These are phyloP conservation scores for Panonychus citri DNA, from an alignment of 1,140 invertebrate species.

Conservation along the genomic window DNA sequence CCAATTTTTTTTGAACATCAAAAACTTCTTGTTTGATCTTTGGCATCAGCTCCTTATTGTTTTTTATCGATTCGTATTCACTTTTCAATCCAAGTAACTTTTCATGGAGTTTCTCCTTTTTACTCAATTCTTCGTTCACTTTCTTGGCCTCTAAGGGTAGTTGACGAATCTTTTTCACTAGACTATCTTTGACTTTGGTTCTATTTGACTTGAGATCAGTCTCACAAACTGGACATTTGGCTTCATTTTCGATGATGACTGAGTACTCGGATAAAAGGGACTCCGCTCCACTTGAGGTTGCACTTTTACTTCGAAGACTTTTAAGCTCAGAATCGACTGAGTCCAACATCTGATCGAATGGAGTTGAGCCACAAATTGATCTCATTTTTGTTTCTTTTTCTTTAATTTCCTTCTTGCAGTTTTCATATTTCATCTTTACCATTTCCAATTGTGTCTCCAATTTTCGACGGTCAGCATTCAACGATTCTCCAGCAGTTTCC, in stretches of 20 bases:
- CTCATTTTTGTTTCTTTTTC: background rate
- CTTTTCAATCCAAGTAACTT: background rate
- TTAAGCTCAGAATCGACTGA: background rate
- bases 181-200: background rate
- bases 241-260: background rate
- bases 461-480: background rate
- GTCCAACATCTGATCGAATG: background rate
- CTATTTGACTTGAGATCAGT: background rate
- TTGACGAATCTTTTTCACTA: background rate
- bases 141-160: background rate
- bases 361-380: background rate
- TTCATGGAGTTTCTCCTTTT: background rate
- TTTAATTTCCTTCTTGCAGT: background rate
- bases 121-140: background rate
- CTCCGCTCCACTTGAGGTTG: background rate
- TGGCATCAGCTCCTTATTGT: background rate
- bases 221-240: background rate
- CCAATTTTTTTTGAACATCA: background rate
- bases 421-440: background rate
- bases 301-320: background rate
- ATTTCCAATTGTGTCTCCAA: background rate
- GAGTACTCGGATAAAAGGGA: background rate
- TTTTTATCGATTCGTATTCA: background rate
- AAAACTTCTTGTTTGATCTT: background rate
- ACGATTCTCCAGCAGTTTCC: background rate